Evolutionary conservation across 1,140 invertebrate species (phyloP), one percentile per base, ranked within the genome.

Genomic region (Aphelinus certus): DNA sequence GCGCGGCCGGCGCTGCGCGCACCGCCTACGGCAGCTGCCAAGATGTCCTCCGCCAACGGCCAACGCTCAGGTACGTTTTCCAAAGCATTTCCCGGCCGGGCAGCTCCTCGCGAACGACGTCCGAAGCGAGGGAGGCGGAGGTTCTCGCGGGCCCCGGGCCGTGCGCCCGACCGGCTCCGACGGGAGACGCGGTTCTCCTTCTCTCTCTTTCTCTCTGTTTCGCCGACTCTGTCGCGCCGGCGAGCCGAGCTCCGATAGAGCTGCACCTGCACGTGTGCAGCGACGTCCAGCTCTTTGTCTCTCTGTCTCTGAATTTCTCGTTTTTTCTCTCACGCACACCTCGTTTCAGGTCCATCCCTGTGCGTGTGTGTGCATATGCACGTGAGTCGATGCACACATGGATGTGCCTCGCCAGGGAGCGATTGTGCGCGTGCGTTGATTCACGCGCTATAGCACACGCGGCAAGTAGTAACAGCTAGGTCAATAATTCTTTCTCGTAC

Each of bases 251-350:
- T 75, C 60, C 73, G 42, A 63, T 56, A 66, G 49, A 5, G 55
- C 45, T 70, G 75, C 80, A 79, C 71, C 79, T 78, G 71, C 77
- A 83, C 75, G 78, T 77, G 66, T 69, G 79, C 77, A 78, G 68
- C 73, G 69, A 75, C 73, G 26, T 57, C 63, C 73, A 71, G 58
- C 75, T 74, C 62, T 70, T 64, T 79, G 58, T 69, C 56, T 65
- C 3, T 67, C 42, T 71, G 48, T 58, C 63, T 58, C 26, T 45
- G 49, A 71, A 63, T 42, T 71, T 56, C 43, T 49, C 45, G 2
- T 57, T 78, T 68, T 78, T 71, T 79, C 66, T 76, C 60, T 79
- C 58, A 49, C 42, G 46, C 49, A 48, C 26, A 26, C 51, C 56
- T n/a, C 66, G 64, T 55, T 7, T 78, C 64, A 78, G 72, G 55